phyloP scores from a whole-genome alignment of 2,113 vertebrate genomes.

The Chrysemys picta region DNA sequence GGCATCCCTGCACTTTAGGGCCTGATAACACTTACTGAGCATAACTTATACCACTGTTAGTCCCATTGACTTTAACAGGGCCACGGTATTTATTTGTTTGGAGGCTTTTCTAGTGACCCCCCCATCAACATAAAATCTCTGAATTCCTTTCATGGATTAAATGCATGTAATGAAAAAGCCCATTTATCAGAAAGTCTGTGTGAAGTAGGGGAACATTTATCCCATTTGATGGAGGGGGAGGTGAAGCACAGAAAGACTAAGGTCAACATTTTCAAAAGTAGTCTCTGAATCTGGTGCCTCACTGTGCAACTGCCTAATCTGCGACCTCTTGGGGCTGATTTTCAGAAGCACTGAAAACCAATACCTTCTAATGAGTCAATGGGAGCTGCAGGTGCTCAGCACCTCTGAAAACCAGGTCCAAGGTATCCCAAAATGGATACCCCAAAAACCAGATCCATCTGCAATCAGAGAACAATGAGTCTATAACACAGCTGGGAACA shows the following conservation, averaged over 20 bases:
- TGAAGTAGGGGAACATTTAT: not conserved
- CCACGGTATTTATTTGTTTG: not conserved
- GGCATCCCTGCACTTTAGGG: not conserved
- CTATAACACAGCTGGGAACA: fast-evolving
- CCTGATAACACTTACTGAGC: not conserved
- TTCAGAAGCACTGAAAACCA: not conserved
- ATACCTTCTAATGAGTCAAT: not conserved
- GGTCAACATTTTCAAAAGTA: not conserved
- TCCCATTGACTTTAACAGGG: not conserved
- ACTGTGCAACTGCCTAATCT: not conserved
- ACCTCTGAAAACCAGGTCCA: not conserved
- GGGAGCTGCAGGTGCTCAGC: not conserved
- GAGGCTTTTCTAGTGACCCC: not conserved
- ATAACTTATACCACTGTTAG: not conserved
- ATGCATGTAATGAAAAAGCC: not conserved
- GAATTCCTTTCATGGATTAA: not conserved
- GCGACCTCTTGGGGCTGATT: not conserved
- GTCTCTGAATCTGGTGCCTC: not conserved
- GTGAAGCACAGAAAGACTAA: not conserved
- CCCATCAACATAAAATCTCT: not conserved
- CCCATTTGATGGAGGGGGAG: not conserved
- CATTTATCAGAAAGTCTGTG: not conserved
- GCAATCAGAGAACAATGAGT: not conserved
- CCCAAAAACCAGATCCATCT: fast-evolving
- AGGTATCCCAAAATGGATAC: not conserved